A percentile compares a stretch with the other conserved stretches of the same genome.
Conservation (phyloP, 2,113 vertebrate species). For the Vombatus ursinus region DNA sequence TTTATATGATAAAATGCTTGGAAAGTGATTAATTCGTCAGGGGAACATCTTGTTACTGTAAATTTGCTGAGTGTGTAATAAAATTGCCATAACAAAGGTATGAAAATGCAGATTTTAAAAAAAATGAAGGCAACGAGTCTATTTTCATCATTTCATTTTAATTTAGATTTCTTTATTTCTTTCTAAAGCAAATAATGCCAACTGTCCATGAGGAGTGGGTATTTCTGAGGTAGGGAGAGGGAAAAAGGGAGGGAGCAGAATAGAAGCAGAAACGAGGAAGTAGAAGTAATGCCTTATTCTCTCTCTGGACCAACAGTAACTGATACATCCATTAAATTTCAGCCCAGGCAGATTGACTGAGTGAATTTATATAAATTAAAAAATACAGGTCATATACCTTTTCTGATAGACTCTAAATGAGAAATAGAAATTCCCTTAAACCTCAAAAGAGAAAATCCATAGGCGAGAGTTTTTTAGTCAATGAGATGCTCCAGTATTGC, state of each 20-base stretch:
- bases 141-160: slow-evolving; percentile 76
- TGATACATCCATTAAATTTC: slow-evolving; percentile 63
- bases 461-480: slow-evolving; percentile 35
- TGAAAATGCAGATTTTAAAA: slow-evolving; percentile 86
- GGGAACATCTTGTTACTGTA: slow-evolving; percentile 89
- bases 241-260: not conserved
- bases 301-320: slow-evolving; percentile 27
- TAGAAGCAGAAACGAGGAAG: not conserved
- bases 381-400: slow-evolving; percentile 50
- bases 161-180: slow-evolving; percentile 67
- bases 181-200: slow-evolving; percentile 26
- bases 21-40: slow-evolving; percentile 88
- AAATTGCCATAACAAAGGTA: slow-evolving; percentile 92
- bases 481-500: not conserved
- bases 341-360: slow-evolving; percentile 52
- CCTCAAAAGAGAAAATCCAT: slow-evolving; percentile 57
- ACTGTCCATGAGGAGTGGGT: not conserved
- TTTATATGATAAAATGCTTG: slow-evolving; percentile 88
- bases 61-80: slow-evolving; percentile 93
- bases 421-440: slow-evolving; percentile 63
- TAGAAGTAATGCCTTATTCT: not conserved
- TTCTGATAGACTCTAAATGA: slow-evolving; percentile 66
- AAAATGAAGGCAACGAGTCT: slow-evolving; percentile 73
- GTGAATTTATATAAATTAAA: slow-evolving; percentile 72
- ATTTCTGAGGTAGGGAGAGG: not conserved